phyloP scores from a whole-genome alignment of 2,888 invertebrate genomes.

The Yponomeuta plumbellus region DNA sequence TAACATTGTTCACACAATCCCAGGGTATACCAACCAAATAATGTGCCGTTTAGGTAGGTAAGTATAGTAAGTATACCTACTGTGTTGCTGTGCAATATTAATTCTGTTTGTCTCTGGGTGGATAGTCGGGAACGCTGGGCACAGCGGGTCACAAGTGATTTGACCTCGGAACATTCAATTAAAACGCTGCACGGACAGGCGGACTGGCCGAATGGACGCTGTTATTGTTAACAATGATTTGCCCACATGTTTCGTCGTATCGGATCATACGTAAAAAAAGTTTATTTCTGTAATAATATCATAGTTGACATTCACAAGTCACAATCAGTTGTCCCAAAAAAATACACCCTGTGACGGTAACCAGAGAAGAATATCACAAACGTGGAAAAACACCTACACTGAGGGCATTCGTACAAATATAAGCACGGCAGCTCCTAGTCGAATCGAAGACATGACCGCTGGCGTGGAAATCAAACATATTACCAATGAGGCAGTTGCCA shows the following conservation, averaged over 20 bases:
- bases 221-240: slow-evolving; percentile 7
- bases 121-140: slow-evolving; percentile 31
- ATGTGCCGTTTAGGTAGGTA: background rate
- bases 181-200: slow-evolving; percentile 44
- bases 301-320: too few relatives aligned
- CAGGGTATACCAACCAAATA: background rate
- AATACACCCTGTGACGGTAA: too few relatives aligned
- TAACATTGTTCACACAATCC: slow-evolving; percentile 21
- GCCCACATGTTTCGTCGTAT: background rate
- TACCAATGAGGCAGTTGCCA: too few relatives aligned
- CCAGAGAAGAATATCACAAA: too few relatives aligned
- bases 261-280: background rate
- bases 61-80: too few relatives aligned
- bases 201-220: slow-evolving; percentile 7
- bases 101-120: slow-evolving; percentile 23
- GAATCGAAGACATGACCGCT: too few relatives aligned
- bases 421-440: too few relatives aligned
- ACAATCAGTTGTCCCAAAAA: too few relatives aligned
- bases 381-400: too few relatives aligned
- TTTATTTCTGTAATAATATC: background rate
- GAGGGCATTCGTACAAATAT: too few relatives aligned
- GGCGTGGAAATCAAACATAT: too few relatives aligned
- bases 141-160: slow-evolving; percentile 63
- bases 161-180: slow-evolving; percentile 72
- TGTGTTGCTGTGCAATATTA: background rate